phyloP scores from a whole-genome alignment of 2,113 vertebrate genomes.

The Phainopepla nitens region DNA sequence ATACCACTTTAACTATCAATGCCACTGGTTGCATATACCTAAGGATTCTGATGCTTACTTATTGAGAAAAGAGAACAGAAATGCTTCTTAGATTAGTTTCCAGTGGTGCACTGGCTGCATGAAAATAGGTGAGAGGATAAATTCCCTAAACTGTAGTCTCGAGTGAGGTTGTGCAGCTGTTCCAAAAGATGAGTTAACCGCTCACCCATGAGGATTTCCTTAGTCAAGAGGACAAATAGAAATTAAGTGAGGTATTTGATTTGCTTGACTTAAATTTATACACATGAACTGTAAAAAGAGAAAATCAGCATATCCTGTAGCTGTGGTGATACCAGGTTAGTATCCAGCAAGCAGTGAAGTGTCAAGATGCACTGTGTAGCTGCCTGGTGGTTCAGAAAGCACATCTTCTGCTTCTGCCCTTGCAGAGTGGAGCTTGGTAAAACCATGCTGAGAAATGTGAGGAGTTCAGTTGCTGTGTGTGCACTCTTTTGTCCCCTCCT shows the following conservation, averaged over 20 bases:
- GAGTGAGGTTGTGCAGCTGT: background rate
- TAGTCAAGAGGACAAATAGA: background rate
- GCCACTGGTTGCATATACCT: background rate
- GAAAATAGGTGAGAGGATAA: background rate
- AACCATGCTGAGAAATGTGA: background rate
- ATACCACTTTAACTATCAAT: background rate
- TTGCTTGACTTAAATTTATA: conserved; percentile 10
- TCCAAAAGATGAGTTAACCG: background rate
- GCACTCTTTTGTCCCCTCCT: background rate
- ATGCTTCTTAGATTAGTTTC: background rate
- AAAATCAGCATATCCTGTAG: conserved; percentile 20
- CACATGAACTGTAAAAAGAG: background rate
- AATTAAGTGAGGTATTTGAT: background rate
- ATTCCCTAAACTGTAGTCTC: background rate
- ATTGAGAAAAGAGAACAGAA: background rate
- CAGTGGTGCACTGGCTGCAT: background rate
- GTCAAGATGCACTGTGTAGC: background rate
- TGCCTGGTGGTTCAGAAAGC: background rate
- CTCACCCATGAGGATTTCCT: background rate
- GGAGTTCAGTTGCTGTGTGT: background rate
- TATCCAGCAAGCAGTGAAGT: background rate
- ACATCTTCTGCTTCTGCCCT: background rate
- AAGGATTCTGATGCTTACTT: background rate
- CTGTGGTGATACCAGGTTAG: background rate
- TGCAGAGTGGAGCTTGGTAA: background rate